Conservation (phyloP, 53 echinoderm and acorn worm genomes). For the Apostichopus leukothele region DNA sequence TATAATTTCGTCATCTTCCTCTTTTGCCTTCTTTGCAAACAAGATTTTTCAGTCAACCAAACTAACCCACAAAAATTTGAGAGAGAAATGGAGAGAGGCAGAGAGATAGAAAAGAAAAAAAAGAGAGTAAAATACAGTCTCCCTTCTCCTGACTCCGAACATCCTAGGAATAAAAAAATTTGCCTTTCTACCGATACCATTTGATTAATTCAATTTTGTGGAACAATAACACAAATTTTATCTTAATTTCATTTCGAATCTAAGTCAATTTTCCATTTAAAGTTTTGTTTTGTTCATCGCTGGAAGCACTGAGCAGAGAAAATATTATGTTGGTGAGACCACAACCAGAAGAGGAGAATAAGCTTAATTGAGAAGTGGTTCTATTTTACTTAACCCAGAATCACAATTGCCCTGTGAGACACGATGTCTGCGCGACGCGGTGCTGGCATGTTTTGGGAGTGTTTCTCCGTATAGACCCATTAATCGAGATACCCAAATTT, state of each 20-base stretch:
- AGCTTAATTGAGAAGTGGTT: constrained; percentile 21
- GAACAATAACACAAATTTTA: constrained; percentile 47
- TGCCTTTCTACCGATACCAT: constrained; percentile 15
- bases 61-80: background rate
- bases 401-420: constrained; percentile 24
- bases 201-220: constrained; percentile 45
- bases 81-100: background rate
- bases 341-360: constrained; percentile 11
- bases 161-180: background rate
- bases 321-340: constrained; percentile 40
- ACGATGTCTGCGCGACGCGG: background rate
- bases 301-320: constrained; percentile 23
- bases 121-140: background rate
- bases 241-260: constrained; percentile 45
- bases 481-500: constrained; percentile 26
- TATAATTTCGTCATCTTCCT: background rate
- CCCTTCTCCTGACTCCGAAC: background rate
- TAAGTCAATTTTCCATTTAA: constrained; percentile 46
- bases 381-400: constrained; percentile 43
- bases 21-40: background rate
- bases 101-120: background rate
- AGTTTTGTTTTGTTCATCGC: constrained; percentile 38
- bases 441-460: constrained; percentile 28
- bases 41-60: constrained; percentile 4
- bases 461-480: constrained; percentile 23